Conservation (phyloP, 92 coral and sea anemone genomes). For the Actinernus sp. region DNA sequence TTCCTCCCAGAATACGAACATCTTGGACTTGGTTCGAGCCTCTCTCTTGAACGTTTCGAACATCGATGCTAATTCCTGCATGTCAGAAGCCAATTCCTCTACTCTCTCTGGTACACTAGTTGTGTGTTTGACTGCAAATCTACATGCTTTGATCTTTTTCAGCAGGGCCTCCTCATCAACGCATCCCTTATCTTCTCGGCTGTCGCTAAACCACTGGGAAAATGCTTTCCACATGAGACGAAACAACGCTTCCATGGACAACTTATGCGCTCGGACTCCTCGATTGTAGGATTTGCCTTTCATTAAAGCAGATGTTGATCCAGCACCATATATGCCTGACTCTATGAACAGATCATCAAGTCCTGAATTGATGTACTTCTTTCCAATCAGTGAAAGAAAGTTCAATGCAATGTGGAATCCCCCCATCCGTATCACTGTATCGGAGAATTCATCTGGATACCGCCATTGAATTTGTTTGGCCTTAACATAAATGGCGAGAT, state of each 20-base stretch:
- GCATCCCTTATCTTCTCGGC: too few relatives aligned
- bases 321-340: slow-evolving; percentile 53
- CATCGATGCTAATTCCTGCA: too few relatives aligned
- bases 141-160: too few relatives aligned
- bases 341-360: slow-evolving; percentile 60
- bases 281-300: slow-evolving; percentile 48
- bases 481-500: slow-evolving; percentile 32
- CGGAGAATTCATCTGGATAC: slow-evolving; percentile 19
- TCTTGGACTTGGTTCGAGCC: neutral
- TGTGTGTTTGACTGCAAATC: too few relatives aligned
- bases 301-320: slow-evolving; percentile 17
- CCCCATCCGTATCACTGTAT: slow-evolving; percentile 47
- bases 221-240: slow-evolving; percentile 48
- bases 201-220: too few relatives aligned
- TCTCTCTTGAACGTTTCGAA: slow-evolving; percentile 4
- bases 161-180: too few relatives aligned
- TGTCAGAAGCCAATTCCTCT: too few relatives aligned
- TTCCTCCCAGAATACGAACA: slow-evolving; percentile 26
- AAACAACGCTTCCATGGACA: slow-evolving; percentile 46
- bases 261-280: slow-evolving; percentile 54
- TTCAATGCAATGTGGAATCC: slow-evolving; percentile 62
- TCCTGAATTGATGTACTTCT: slow-evolving; percentile 28
- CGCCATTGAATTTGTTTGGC: slow-evolving; percentile 48
- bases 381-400: slow-evolving; percentile 29
- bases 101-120: too few relatives aligned